Base-by-base conservation (phyloP, 2,888 invertebrate species). In the Lumbricus terrestris region DNA sequence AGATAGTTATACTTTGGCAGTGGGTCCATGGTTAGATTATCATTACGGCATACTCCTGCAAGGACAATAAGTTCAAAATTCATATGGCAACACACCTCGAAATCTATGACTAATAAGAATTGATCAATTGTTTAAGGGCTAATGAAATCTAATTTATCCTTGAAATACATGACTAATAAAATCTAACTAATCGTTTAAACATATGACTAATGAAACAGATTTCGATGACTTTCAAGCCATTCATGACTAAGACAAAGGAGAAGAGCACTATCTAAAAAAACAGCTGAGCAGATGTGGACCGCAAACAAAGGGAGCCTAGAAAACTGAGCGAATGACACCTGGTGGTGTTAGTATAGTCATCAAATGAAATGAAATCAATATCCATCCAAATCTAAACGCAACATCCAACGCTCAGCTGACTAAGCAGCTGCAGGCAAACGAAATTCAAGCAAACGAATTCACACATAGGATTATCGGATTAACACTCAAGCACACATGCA, bases 281-380 rank as follows among this genome's bases (percentile, higher is more conserved):
- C n/a, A 29, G n/a, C n/a, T n/a, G 69, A 69, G 69, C 69, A 69
- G 69, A 69, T 69, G 69, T n/a, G 16, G 69, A n/a, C 69, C 5
- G 16, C 69, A 69, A 69, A 69, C 69, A 69, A 69, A 69, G 69
- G 69, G n/a, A 6, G 69, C 18, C 47, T 35, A 89, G 23, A 47
- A 47, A 35, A 33, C 29, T 42, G 42, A 89, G 33, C 15, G 16
- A 42, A 89, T 33, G n/a, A 47, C 35, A 35, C 40, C 40, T 38
- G 89, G 35, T 23, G 29, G 29, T 42, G 40, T 42, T 47, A 38
- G 69, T 54, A 54, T 16, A 37, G 40, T 89, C 42, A 82, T 23
- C 82, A 69, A 35, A n/a, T n/a, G n/a, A n/a, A n/a, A 89, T 47
- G 33, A 82, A 82, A 89, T 42, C 33, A 82, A 89, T 69, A 29